These are phyloP conservation scores for Scaptomyza caliginosa DNA, from an alignment of 2,888 invertebrate species.

Conservation along the genomic window DNA sequence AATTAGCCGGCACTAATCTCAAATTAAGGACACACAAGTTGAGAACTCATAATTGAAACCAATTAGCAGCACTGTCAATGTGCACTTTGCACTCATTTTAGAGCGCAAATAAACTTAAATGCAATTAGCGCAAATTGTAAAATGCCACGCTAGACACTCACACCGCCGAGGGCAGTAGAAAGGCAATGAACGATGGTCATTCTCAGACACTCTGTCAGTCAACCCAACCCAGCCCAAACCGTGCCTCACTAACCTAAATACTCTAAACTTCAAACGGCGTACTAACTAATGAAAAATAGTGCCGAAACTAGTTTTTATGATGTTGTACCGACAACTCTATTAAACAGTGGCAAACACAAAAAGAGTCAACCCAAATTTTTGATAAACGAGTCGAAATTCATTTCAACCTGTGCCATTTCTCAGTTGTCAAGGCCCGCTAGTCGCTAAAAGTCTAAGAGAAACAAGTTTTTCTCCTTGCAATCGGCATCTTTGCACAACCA, in stretches of 20 bases:
- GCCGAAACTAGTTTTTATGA: slow-evolving; percentile 74
- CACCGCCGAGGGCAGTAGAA: slow-evolving; percentile 11
- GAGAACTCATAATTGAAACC: slow-evolving; percentile 59
- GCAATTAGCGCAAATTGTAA: slow-evolving; percentile 56
- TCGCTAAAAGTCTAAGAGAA: slow-evolving; percentile 11
- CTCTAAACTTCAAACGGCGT: slow-evolving; percentile 41
- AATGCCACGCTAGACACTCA: slow-evolving; percentile 39
- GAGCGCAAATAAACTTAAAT: slow-evolving; percentile 35
- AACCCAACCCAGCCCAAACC: slow-evolving; percentile 15
- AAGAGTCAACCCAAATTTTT: slow-evolving; percentile 27
- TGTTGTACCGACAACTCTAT: slow-evolving; percentile 56
- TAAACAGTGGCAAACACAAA: slow-evolving; percentile 55
- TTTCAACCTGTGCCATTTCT: slow-evolving; percentile 51
- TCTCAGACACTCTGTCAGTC: background rate
- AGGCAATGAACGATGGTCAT: slow-evolving; percentile 33
- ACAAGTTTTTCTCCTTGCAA: slow-evolving; percentile 47
- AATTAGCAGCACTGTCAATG: slow-evolving; percentile 59
- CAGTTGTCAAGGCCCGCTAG: slow-evolving; percentile 36
- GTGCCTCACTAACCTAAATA: slow-evolving; percentile 72
- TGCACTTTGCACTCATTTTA: slow-evolving; percentile 66
- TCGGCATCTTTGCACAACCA: slow-evolving; percentile 25
- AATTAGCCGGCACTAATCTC: slow-evolving; percentile 14
- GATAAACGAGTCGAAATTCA: slow-evolving; percentile 38
- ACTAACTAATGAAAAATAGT: slow-evolving; percentile 51
- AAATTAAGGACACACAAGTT: slow-evolving; percentile 31